phyloP scores from a whole-genome alignment of 2,113 vertebrate species.

The Phrynocephalus versicolor region DNA sequence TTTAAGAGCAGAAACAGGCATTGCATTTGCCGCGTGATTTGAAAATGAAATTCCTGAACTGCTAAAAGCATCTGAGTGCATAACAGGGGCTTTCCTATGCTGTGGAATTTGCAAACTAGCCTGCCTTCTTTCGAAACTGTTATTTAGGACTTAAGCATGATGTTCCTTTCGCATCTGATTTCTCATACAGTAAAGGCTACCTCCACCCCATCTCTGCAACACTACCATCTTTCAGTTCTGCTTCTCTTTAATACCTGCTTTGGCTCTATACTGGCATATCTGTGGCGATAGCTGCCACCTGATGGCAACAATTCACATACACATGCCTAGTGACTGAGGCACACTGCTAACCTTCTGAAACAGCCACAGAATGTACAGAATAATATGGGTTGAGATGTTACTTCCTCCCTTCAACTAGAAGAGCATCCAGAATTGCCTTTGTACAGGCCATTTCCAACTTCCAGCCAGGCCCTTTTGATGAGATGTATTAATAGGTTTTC shows the following conservation, averaged over 20 bases:
- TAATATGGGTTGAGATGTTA: neutral
- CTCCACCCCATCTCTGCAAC: no score
- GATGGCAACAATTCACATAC: neutral
- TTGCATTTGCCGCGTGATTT: no score
- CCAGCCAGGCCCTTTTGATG: neutral
- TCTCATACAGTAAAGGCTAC: no score
- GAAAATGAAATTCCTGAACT: no score
- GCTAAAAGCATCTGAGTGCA: no score
- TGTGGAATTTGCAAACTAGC: no score
- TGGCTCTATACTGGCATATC: neutral
- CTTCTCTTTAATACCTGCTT: neutral
- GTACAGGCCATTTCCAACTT: neutral
- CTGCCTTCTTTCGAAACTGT: no score
- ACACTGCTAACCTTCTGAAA: neutral
- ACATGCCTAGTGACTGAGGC: neutral
- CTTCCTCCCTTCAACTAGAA: neutral
- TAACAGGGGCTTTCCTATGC: no score
- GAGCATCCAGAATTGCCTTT: slow-evolving; percentile 17
- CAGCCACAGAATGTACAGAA: neutral
- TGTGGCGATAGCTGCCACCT: neutral
- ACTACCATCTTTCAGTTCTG: no score
- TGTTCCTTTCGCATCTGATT: no score
- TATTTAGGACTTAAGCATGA: no score
- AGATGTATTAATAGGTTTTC: neutral
- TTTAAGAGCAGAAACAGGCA: no score